phyloP scores from a whole-genome alignment of 1,140 invertebrate genomes.

The Dinoponera quadriceps region DNA sequence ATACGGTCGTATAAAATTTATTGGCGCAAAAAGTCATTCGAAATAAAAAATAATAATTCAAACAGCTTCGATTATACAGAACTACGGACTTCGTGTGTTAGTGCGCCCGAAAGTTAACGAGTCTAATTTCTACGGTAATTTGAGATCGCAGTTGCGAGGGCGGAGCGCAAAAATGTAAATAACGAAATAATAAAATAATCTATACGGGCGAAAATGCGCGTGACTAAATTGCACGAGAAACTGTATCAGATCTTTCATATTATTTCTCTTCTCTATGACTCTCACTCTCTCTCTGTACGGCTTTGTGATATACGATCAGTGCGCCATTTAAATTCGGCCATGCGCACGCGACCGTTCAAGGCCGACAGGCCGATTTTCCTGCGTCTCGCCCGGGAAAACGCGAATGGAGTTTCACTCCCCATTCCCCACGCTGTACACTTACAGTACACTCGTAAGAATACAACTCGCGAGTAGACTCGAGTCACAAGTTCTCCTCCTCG shows the following conservation, averaged over 20 bases:
- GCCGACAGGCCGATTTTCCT: too few relatives aligned
- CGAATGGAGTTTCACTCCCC: too few relatives aligned
- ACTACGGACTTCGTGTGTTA: background rate
- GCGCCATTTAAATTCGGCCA: too few relatives aligned
- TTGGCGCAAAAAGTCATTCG: conserved; percentile 38
- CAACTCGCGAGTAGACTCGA: conserved; percentile 25
- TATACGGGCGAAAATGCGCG: background rate
- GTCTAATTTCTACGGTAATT: conserved; percentile 19
- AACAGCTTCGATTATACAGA: conserved; percentile 13
- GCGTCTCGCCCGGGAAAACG: too few relatives aligned
- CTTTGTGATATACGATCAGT: too few relatives aligned
- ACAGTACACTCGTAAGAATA: background rate
- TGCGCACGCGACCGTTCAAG: too few relatives aligned
- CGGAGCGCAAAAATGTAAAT: too few relatives aligned
- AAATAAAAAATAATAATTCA: conserved; percentile 44
- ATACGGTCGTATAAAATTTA: conserved; percentile 41
- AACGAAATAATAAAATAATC: background rate
- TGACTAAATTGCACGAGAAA: background rate
- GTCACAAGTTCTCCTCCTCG: conserved; percentile 14
- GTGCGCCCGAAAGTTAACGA: conserved; percentile 2
- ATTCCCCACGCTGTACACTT: background rate
- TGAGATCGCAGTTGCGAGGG: background rate
- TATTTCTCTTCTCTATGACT: too few relatives aligned
- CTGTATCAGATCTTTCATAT: too few relatives aligned
- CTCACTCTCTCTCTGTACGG: too few relatives aligned